Evolutionary conservation across 1,140 invertebrate genomes (phyloP).

Genomic region (Plectrocnemia conspersa): DNA sequence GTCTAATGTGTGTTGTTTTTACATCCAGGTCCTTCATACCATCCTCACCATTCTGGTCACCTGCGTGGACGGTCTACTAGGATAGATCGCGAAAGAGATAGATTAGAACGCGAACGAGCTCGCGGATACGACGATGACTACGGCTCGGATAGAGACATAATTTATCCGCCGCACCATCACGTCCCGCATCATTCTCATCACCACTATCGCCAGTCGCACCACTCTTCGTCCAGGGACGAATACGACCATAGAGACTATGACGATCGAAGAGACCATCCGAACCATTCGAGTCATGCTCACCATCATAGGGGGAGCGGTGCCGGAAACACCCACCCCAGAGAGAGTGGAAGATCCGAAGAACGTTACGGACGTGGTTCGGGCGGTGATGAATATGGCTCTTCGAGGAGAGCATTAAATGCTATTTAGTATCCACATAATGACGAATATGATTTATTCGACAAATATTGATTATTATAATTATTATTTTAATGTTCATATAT

Average conservation of each 20-base stretch:
- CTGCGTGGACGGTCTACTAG: constrained; percentile 21
- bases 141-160: constrained; percentile 43
- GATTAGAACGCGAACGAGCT: constrained; percentile 41
- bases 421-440: constrained; percentile 38
- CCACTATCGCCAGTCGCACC: constrained; percentile 39
- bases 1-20: no score
- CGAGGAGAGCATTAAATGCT: constrained; percentile 48
- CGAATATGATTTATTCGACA: no score
- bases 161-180: constrained; percentile 36
- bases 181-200: constrained; percentile 20
- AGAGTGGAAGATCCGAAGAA: constrained; percentile 44
- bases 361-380: constrained; percentile 29
- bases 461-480: no score
- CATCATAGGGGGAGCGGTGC: constrained; percentile 25
- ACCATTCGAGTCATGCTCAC: constrained; percentile 37
- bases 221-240: constrained; percentile 30
- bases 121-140: constrained; percentile 50
- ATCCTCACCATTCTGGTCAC: constrained; percentile 32
- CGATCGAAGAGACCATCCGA: constrained; percentile 31
- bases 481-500: no score
- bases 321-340: constrained; percentile 23
- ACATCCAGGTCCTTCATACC: constrained; percentile 31
- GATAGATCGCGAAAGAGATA: constrained; percentile 39
- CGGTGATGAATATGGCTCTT: constrained; percentile 39
- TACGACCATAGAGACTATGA: constrained; percentile 37